These are phyloP conservation scores for Bambusicola thoracicus DNA, from an alignment of 2,113 vertebrate species.

Conservation along the genomic window DNA sequence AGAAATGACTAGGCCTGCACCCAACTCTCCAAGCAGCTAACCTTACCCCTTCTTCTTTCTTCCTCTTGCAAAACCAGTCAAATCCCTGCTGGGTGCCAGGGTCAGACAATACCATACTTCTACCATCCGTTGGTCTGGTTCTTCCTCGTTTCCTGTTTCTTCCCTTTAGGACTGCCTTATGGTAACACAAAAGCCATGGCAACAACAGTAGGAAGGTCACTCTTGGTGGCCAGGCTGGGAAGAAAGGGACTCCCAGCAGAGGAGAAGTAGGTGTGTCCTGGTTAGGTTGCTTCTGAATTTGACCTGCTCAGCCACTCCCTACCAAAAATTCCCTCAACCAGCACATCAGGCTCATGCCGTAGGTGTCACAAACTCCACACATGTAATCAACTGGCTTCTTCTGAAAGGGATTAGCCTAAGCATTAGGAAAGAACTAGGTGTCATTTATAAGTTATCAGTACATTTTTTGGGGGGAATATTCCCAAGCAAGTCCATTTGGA, in stretches of 20 bases:
- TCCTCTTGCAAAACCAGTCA: not conserved
- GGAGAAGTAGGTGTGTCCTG: not conserved
- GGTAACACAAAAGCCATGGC: not conserved
- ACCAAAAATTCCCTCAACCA: not conserved
- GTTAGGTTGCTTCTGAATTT: not conserved
- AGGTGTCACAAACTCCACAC: not conserved
- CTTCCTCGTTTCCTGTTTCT: not conserved
- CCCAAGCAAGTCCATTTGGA: not conserved
- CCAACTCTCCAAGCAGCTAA: not conserved
- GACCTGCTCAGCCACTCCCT: not conserved
- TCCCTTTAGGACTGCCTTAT: not conserved
- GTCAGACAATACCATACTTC: not conserved
- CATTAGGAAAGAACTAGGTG: not conserved
- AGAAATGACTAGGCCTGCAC: not conserved
- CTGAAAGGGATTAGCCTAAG: not conserved
- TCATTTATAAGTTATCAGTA: not conserved
- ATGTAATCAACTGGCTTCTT: not conserved
- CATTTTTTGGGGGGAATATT: not conserved
- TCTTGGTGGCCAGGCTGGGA: not conserved
- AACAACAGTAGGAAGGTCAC: not conserved
- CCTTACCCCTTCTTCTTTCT: not conserved
- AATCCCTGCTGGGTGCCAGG: not conserved
- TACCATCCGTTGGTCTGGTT: not conserved
- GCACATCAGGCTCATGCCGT: not conserved
- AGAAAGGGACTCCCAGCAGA: accelerated